phyloP scores from a whole-genome alignment of 2,113 vertebrate genomes.

The Alethe castanea region DNA sequence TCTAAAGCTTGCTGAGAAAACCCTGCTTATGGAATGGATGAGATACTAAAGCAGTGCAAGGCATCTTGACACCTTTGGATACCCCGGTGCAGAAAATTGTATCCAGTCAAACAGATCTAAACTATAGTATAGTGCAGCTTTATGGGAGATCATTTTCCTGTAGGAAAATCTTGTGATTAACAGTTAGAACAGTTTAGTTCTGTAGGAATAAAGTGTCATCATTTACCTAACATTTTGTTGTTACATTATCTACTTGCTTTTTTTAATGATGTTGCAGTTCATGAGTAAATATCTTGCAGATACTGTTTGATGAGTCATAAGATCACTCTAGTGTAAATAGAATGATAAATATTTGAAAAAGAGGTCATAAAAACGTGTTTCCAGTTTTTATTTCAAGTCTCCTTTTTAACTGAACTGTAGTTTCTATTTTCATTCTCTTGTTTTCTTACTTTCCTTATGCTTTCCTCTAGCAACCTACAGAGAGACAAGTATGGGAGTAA shows the following conservation, averaged over 20 bases:
- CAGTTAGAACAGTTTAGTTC: constrained; percentile 64
- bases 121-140: constrained; percentile 89
- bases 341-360: constrained; percentile 50
- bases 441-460: constrained; percentile 92
- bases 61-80: constrained; percentile 67
- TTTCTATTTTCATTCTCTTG: constrained; percentile 87
- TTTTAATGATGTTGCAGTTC: neutral
- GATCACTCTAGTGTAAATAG: constrained; percentile 50
- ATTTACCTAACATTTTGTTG: constrained; percentile 59
- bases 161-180: constrained; percentile 30
- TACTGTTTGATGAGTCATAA: constrained; percentile 39
- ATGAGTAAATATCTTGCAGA: constrained; percentile 46
- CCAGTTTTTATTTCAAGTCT: constrained; percentile 68
- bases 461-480: constrained; percentile 99
- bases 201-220: constrained; percentile 23
- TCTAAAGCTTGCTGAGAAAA: constrained; percentile 75
- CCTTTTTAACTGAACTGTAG: constrained; percentile 77
- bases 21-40: constrained; percentile 60
- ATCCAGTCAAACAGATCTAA: constrained; percentile 49
- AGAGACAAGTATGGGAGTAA: constrained; percentile 99
- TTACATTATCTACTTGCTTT: constrained; percentile 45
- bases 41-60: constrained; percentile 54
- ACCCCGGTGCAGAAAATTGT: constrained; percentile 41
- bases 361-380: constrained; percentile 63
- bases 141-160: constrained; percentile 65